phyloP scores from a whole-genome alignment of 37 sponge, comb jelly and placozoan species.

The Ephydatia muelleri region DNA sequence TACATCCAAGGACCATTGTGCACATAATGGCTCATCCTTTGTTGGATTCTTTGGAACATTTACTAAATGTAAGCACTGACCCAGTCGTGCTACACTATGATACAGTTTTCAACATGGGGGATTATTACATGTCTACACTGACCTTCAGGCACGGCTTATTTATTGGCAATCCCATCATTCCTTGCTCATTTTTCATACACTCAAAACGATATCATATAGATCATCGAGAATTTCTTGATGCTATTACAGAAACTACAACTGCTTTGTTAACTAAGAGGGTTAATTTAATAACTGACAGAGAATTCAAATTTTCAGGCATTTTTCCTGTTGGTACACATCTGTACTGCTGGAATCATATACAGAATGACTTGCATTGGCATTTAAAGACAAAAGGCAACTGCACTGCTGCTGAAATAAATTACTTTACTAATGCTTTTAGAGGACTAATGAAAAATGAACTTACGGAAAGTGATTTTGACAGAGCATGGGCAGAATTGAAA shows the following conservation, averaged over 20 bases:
- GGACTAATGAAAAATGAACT: background rate
- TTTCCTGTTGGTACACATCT: background rate
- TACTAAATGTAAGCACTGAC: no score
- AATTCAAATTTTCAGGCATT: slow-evolving; percentile 22
- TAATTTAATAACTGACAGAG: no score
- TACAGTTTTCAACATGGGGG: no score
- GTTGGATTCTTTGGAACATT: no score
- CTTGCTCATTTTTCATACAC: slow-evolving; percentile 14
- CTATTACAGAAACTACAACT: no score
- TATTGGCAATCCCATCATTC: background rate
- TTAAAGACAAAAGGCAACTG: slow-evolving; percentile 7
- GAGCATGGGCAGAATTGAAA: no score
- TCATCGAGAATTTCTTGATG: no score
- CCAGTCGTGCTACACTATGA: no score
- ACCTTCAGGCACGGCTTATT: background rate
- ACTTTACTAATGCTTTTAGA: background rate
- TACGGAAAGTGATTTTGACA: no score
- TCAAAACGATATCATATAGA: slow-evolving; percentile 6
- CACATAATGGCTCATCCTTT: no score
- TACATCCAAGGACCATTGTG: no score
- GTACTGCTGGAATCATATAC: slow-evolving; percentile 12
- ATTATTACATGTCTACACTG: no score
- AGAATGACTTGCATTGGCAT: background rate
- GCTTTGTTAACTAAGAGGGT: background rate
- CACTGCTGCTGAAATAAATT: background rate